Percentiles rank a stretch among this genome's conserved stretches.
These are phyloP conservation scores for Capricornis sumatraensis DNA, from an alignment of 2,113 vertebrate genomes.

Conservation along the genomic window DNA sequence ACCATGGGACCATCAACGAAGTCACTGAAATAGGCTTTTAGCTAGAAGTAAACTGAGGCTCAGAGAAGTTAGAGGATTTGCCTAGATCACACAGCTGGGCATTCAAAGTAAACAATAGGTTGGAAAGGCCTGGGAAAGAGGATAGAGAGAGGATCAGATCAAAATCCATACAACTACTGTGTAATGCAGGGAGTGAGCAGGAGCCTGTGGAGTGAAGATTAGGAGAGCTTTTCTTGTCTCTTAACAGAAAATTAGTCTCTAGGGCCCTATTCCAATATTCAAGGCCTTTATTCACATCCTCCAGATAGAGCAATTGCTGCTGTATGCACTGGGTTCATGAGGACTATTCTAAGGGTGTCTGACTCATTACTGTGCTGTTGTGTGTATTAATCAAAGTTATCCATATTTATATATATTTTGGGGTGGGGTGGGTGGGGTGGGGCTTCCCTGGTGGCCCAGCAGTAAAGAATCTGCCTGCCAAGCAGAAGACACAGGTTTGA, in stretches of 20 bases:
- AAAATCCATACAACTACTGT: not conserved
- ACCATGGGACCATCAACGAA: not conserved
- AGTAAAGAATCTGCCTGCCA: not conserved
- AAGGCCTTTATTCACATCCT: not conserved
- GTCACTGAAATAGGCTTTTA: not conserved
- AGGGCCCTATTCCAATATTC: not conserved
- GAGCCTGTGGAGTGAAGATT: not conserved
- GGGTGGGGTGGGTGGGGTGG: not conserved
- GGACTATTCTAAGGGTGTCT: not conserved
- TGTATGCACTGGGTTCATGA: not conserved
- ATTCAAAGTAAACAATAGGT: not conserved
- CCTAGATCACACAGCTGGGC: not conserved
- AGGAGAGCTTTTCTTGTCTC: not conserved
- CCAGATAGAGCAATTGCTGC: not conserved
- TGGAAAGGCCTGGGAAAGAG: not conserved
- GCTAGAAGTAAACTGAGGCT: not conserved
- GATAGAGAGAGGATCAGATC: not conserved
- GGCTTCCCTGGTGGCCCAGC: not conserved
- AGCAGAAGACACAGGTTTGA: not conserved
- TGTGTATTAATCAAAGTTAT: not conserved
- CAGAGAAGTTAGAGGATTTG: not conserved
- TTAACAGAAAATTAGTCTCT: not conserved
- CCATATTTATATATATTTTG: not conserved
- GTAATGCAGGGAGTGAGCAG: not conserved
- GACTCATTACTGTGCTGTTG: not conserved